Base-by-base conservation (phyloP, 2,888 invertebrate genomes). In the Cynaeus angustus region DNA sequence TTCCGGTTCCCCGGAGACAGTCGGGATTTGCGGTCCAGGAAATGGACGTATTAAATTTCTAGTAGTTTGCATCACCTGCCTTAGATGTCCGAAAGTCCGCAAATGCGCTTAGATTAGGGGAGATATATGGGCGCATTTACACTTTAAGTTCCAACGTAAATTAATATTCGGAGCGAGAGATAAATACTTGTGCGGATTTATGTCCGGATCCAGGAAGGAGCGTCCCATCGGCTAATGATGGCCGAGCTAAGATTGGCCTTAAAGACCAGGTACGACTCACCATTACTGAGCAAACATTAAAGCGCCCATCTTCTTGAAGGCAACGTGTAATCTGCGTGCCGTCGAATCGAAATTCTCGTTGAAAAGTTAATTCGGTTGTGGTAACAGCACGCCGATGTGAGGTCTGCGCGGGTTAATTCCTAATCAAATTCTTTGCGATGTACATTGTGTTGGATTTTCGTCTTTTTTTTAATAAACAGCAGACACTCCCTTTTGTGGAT, bases 11-110 rank as follows among this genome's bases (percentile, higher is more conserved):
- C 77, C 70, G 68, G 77, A 78, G 78, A 76, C 68, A 71, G 68
- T 72, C 71, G 76, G 79, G 78, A 79, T 81, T 80, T 80, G 77
- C 76, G 61, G 74, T 68, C 76, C 77, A 76, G 77, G 79, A 78
- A 79, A 81, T 81, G 80, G 78, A 79, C 78, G 79, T 80, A 81
- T 81, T 81, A 81, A 81, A 81, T 80, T 80, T 79, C 80, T 76
- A 77, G 78, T 81, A 81, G 80, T 81, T 81, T 81, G 79, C 80
- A 80, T 81, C 80, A 81, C 80, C 80, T 80, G 81, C 79, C 79
- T 74, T 78, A 77, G 78, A 78, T 76, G 76, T 77, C 72, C 75
- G 76, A 78, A 74, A 74, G 75, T 74, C 75, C 74, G 71, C 78
- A 81, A 81, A 81, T 81, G 80, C 74, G 78, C 77, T 78, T 72